A percentile compares a stretch with the other conserved stretches of the same genome.
Evolutionary conservation across 2,113 vertebrate genomes (phyloP).

Genomic region (Larimichthys polyactis): DNA sequence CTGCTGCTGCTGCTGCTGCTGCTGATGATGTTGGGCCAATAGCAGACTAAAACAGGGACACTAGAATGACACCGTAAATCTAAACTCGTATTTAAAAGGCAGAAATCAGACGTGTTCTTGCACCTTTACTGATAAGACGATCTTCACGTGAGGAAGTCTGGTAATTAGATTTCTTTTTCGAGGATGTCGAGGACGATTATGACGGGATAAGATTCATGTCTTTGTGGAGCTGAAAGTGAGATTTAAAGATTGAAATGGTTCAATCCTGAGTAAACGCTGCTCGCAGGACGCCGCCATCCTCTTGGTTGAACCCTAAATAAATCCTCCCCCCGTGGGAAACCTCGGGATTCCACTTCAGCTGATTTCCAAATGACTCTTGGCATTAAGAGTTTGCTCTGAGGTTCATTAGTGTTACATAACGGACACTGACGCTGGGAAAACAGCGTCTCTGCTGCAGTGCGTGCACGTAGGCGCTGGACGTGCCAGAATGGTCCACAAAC

Average conservation of each 20-base stretch:
- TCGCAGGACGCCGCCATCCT: background rate
- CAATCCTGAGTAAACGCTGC: background rate
- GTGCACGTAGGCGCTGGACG: background rate
- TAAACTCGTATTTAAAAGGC: background rate
- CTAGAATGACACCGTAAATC: background rate
- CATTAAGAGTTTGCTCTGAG: constrained; percentile 15
- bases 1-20: background rate
- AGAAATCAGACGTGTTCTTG: background rate
- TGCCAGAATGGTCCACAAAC: background rate
- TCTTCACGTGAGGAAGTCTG: background rate
- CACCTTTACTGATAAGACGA: background rate
- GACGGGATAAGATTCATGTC: background rate
- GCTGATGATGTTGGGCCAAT: background rate
- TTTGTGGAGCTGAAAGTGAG: background rate
- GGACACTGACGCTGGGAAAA: constrained; percentile 44
- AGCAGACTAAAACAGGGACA: background rate
- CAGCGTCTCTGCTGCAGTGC: background rate
- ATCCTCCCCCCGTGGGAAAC: constrained; percentile 49
- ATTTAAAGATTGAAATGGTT: background rate
- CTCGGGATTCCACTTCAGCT: constrained; percentile 4
- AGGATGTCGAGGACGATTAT: background rate
- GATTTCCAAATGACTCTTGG: constrained; percentile 45
- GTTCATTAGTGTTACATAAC: constrained; percentile 38
- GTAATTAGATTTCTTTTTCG: constrained; percentile 1
- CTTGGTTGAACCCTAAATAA: background rate